Conservation (phyloP, 2,797 vertebrate species). For the Liasis olivaceus region DNA sequence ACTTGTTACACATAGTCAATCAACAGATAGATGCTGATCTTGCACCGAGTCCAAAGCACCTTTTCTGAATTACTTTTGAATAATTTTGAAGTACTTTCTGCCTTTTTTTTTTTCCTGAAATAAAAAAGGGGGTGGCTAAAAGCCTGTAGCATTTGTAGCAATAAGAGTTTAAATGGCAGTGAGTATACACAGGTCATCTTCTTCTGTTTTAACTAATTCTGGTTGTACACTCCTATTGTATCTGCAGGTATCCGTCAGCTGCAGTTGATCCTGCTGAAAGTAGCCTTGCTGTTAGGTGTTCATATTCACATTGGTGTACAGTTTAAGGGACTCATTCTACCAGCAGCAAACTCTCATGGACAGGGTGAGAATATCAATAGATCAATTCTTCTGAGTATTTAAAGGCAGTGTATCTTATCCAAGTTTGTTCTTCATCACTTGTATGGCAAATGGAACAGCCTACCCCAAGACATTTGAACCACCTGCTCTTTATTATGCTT, state of each 20-base stretch:
- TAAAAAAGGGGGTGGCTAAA: neutral
- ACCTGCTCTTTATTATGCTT: neutral
- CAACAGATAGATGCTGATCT: neutral
- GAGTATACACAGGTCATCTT: neutral
- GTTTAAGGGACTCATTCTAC: slow-evolving; percentile 79
- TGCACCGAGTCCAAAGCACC: neutral
- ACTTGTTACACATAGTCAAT: neutral
- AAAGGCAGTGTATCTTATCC: neutral
- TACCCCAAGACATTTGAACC: neutral
- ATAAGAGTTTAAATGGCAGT: neutral
- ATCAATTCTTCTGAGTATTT: neutral
- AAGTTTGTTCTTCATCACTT: neutral
- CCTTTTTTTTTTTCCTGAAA: neutral
- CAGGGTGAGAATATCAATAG: slow-evolving; percentile 16
- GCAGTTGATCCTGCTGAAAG: slow-evolving; percentile 89
- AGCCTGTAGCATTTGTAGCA: neutral
- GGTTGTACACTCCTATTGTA: neutral
- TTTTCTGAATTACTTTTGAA: neutral
- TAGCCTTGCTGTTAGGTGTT: slow-evolving; percentile 90
- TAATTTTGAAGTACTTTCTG: neutral
- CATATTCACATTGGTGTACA: slow-evolving; percentile 86
- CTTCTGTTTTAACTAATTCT: neutral
- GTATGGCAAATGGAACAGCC: neutral
- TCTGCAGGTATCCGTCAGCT: slow-evolving; percentile 91
- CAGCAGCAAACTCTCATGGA: neutral